These are phyloP conservation scores for Leptodactylus fallax DNA, from an alignment of 2,797 vertebrate genomes.

Conservation along the genomic window DNA sequence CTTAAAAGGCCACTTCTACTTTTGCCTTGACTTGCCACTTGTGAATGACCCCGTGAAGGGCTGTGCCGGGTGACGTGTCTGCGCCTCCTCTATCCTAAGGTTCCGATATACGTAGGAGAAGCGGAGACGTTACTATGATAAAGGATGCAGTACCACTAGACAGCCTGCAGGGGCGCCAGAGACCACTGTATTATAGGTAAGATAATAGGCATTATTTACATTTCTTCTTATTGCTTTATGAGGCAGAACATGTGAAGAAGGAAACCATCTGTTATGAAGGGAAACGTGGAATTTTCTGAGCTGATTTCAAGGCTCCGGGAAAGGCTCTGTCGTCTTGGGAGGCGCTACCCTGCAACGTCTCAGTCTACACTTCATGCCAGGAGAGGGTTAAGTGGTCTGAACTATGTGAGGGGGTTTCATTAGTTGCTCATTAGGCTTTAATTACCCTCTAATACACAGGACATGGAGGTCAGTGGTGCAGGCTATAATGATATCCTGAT, in stretches of 20 bases:
- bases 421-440: conserved; percentile 54
- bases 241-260: not conserved
- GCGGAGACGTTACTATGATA: not conserved
- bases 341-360: not conserved
- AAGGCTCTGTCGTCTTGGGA: not conserved
- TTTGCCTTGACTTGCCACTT: too few relatives aligned
- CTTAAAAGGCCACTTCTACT: too few relatives aligned
- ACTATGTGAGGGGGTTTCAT: conserved; percentile 25
- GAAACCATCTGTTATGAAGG: not conserved
- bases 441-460: conserved; percentile 25
- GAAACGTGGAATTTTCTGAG: not conserved
- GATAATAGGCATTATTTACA: not conserved
- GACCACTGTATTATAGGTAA: not conserved
- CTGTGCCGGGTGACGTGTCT: too few relatives aligned
- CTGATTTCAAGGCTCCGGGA: not conserved
- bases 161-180: not conserved
- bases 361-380: not conserved
- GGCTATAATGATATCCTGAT: conserved; percentile 27
- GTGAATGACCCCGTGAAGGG: too few relatives aligned
- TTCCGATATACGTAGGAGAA: too few relatives aligned
- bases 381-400: conserved; percentile 8
- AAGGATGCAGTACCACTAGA: not conserved
- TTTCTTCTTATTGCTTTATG: not conserved
- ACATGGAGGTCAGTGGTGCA: conserved; percentile 26
- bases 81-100: too few relatives aligned